phyloP scores from a whole-genome alignment of 2,888 invertebrate genomes.

The Aplocera efformata region DNA sequence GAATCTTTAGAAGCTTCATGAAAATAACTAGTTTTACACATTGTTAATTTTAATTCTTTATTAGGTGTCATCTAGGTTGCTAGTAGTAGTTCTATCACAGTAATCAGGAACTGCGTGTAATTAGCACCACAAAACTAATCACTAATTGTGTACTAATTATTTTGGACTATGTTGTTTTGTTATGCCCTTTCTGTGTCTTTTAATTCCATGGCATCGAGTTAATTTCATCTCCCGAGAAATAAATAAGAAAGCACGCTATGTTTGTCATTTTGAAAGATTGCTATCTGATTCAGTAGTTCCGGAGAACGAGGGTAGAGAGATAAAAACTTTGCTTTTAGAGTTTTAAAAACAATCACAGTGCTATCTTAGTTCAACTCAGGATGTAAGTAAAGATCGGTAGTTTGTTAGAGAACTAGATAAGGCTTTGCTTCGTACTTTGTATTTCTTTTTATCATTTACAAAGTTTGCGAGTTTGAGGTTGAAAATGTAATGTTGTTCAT shows the following conservation, averaged over 20 bases:
- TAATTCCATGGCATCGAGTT: constrained; percentile 47
- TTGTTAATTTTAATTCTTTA: too few species aligned
- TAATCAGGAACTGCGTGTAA: too few species aligned
- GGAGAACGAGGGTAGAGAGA: constrained; percentile 26
- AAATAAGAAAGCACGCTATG: constrained; percentile 55
- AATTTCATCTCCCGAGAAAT: constrained; percentile 56
- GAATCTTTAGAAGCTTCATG: too few species aligned
- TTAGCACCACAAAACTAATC: too few species aligned
- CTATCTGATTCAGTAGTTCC: constrained; percentile 64
- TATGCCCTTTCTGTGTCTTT: not conserved
- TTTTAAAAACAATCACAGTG: constrained; percentile 20
- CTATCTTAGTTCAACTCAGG: constrained; percentile 11
- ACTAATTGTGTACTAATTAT: too few species aligned
- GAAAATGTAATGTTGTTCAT: not conserved
- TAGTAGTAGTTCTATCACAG: too few species aligned
- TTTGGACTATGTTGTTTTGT: too few species aligned
- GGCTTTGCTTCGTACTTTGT: not conserved
- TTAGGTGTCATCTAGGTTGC: too few species aligned
- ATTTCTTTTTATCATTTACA: not conserved
- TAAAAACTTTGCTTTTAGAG: constrained; percentile 29
- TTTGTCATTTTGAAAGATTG: constrained; percentile 69
- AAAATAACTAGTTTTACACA: too few species aligned
- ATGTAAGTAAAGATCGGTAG: constrained; percentile 14
- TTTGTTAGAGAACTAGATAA: constrained; percentile 17
- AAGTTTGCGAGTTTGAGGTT: not conserved